A percentile compares a stretch with the other conserved stretches of the same genome.
phyloP scores from a whole-genome alignment of 1,140 invertebrate species.

The Pogonomyrmex barbatus region DNA sequence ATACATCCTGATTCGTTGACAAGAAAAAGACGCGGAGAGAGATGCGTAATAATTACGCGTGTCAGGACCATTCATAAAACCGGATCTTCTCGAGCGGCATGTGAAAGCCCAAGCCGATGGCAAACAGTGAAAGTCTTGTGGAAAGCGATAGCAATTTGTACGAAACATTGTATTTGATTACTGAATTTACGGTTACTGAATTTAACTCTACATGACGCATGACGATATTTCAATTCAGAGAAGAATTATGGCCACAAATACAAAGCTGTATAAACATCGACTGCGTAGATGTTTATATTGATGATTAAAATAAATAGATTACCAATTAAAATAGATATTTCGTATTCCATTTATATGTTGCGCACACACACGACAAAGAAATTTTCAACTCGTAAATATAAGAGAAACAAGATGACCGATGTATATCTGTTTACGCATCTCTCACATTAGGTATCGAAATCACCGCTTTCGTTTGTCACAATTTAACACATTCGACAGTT shows the following conservation, averaged over 20 bases:
- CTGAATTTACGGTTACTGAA: slow-evolving; percentile 77
- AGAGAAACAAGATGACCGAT: not conserved
- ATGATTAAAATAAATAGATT: too few species aligned
- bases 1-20: not conserved
- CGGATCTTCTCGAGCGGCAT: slow-evolving; percentile 77
- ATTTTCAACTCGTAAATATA: not conserved
- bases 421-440: not conserved
- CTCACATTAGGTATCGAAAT: not conserved
- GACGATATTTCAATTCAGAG: not conserved
- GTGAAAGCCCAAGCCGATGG: slow-evolving; percentile 82
- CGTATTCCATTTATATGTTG: not conserved
- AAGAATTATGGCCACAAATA: not conserved
- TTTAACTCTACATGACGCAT: slow-evolving; percentile 32
- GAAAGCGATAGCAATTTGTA: slow-evolving; percentile 84
- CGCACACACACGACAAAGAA: not conserved
- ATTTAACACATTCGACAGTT: not conserved
- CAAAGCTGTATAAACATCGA: not conserved
- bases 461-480: not conserved
- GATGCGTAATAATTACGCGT: slow-evolving; percentile 67
- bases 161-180: slow-evolving; percentile 60
- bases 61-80: slow-evolving; percentile 81
- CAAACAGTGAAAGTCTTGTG: slow-evolving; percentile 84
- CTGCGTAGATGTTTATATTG: too few species aligned
- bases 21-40: not conserved
- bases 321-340: not conserved